These are phyloP conservation scores for Podarcis siculus DNA, from an alignment of 2,797 vertebrate genomes.

Conservation along the genomic window DNA sequence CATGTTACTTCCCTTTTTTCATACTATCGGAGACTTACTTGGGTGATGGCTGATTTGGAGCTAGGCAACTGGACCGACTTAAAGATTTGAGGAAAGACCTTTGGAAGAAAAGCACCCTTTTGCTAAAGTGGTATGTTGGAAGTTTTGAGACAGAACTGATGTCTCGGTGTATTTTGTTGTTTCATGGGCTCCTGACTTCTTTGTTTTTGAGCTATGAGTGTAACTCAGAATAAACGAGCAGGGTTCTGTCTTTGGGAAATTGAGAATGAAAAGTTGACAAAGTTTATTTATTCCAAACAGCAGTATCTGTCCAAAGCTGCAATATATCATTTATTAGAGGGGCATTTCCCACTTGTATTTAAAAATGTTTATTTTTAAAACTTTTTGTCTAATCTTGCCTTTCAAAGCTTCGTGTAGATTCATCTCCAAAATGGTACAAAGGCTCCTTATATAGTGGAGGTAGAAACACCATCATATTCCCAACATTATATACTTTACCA, in stretches of 20 bases:
- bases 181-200: not conserved
- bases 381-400: not conserved
- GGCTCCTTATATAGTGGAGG: not conserved
- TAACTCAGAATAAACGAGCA: not conserved
- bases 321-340: not conserved
- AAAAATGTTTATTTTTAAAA: not conserved
- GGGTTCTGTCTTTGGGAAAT: not conserved
- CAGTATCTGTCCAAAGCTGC: not conserved
- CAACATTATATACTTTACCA: not conserved
- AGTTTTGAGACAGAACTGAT: not conserved
- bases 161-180: not conserved
- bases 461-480: not conserved
- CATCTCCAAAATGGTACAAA: not conserved
- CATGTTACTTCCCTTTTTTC: slow-evolving; percentile 5
- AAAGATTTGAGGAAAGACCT: not conserved
- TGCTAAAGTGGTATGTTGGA: not conserved
- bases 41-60: not conserved
- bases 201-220: not conserved
- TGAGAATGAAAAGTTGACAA: not conserved
- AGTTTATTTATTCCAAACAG: not conserved
- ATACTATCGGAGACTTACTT: not conserved
- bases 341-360: not conserved
- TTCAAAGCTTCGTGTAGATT: not conserved
- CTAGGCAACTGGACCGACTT: not conserved
- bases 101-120: not conserved